Percentiles rank a stretch among this genome's conserved stretches.
phyloP scores from a whole-genome alignment of 2,113 vertebrate genomes.

The Ia io region DNA sequence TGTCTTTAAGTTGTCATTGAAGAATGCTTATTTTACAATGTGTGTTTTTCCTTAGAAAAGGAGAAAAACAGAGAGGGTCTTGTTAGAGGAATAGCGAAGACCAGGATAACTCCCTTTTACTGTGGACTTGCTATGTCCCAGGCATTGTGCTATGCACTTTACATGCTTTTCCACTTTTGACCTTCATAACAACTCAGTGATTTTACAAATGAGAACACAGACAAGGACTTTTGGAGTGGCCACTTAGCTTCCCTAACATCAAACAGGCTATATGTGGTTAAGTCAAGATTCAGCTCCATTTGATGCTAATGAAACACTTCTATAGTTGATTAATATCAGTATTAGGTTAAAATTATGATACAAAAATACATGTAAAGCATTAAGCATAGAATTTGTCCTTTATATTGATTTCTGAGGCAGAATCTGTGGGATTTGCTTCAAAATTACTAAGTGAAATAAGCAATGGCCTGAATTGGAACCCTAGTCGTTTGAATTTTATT shows the following conservation, averaged over 20 bases:
- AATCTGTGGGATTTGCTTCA: background rate
- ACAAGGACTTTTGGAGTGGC: background rate
- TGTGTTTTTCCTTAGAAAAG: constrained; percentile 58
- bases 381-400: background rate
- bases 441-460: background rate
- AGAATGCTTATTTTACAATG: constrained; percentile 62
- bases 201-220: background rate
- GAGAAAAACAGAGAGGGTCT: constrained; percentile 51
- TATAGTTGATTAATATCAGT: background rate
- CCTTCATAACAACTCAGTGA: background rate
- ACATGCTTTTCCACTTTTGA: background rate
- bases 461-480: background rate
- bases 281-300: background rate
- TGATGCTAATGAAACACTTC: background rate
- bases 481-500: background rate
- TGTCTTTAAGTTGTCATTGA: constrained; percentile 64
- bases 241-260: background rate
- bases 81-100: background rate
- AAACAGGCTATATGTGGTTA: background rate
- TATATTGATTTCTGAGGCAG: background rate
- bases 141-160: background rate
- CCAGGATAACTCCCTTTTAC: background rate
- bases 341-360: background rate
- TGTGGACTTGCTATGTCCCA: background rate
- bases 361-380: background rate